Conservation (phyloP, 2,113 vertebrate genomes). For the Bos javanicus region DNA sequence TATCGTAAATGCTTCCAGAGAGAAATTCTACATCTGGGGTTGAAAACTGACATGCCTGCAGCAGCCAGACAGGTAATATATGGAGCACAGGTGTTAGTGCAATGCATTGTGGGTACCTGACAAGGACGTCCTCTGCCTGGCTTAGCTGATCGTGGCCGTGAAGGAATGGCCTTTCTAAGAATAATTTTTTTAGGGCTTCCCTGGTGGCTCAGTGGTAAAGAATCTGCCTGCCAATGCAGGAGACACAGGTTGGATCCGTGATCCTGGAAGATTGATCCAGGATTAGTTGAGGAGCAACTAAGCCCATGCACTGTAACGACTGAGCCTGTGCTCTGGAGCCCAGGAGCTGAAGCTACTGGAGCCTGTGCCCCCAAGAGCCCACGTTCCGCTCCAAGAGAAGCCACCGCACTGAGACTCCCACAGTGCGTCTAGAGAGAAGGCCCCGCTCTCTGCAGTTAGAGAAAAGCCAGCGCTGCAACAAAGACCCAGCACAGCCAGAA, state of each 20-base stretch:
- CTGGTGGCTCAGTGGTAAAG: not conserved
- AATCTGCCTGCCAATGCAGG: not conserved
- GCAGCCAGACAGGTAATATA: not conserved
- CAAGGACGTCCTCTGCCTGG: not conserved
- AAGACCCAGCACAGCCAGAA: not conserved
- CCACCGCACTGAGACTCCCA: rapidly evolving
- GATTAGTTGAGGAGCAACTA: not conserved
- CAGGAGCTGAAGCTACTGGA: not conserved
- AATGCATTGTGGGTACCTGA: rapidly evolving
- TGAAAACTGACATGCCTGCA: not conserved
- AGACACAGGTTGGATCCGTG: not conserved
- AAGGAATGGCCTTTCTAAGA: not conserved
- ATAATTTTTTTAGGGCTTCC: not conserved
- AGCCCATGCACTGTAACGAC: rapidly evolving
- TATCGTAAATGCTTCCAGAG: not conserved
- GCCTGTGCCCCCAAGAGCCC: not conserved
- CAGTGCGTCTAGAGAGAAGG: not conserved
- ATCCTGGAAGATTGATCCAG: not conserved
- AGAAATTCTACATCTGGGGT: not conserved
- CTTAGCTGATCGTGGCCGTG: not conserved
- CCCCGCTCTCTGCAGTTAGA: not conserved
- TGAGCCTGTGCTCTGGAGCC: not conserved
- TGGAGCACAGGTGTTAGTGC: not conserved
- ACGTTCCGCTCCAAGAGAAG: rapidly evolving
- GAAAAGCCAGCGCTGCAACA: not conserved